Evolutionary conservation across 2,888 invertebrate species (phyloP), one percentile per base, ranked within the genome.

Genomic region (Tillus elongatus): DNA sequence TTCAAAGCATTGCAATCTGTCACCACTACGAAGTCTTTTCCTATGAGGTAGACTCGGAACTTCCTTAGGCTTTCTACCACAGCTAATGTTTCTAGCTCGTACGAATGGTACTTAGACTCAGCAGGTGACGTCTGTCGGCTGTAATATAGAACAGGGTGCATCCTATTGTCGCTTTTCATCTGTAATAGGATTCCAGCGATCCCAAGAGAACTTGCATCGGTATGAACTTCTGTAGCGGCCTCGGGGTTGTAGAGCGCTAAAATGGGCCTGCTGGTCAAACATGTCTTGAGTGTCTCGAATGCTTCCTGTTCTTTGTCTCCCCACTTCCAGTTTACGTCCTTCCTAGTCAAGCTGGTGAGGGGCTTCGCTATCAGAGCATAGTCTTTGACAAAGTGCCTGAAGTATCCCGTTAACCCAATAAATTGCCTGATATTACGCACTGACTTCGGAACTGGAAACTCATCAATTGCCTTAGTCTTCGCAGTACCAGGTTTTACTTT

Each of bases 111-210:
- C 32, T 47, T 53, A 1, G 51, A 41, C 40, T 58, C 57, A 1
- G 36, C 32, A 1, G 44, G 46, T 1, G 52, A 50, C 1, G 57
- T 53, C 15, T 52, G 41, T 38, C 55, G 54, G 2, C 54, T 56
- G 43, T 54, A 60, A 42, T 54, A 57, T 34, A 55, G 55, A 1
- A 59, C 37, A 0, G 57, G 58, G 19, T 58, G 52, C 15, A 57
- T 47, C 14, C 45, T 43, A 3, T 35, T 35, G 41, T 56, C 52
- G 0, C 30, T 4, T 31, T 58, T 54, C 26, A 41, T 46, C 39
- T 61, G 61, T 16, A 61, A 12, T 12, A 60, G 35, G 4, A 59
- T 48, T 2, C 50, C 48, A 1, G 56, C 60, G 36, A 46, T 58
- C 1, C 58, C 59, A 3, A 39, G 9, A 1, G 49, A 36, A 33